Percentiles rank a stretch among this genome's conserved stretches.
Conservation (phyloP, 2,888 invertebrate genomes). For the Agriotes lineatus region DNA sequence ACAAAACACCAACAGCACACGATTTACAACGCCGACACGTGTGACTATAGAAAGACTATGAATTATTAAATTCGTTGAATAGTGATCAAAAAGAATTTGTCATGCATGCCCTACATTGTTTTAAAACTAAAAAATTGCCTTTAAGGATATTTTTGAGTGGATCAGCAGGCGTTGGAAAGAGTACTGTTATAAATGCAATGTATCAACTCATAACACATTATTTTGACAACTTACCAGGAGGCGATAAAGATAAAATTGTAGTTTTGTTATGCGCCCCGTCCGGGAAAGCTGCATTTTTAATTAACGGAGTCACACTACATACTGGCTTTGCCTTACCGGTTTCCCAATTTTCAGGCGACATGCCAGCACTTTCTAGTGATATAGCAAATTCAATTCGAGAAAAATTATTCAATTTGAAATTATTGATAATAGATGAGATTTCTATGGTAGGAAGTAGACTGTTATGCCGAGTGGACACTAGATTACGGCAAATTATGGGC, state of each 20-base stretch:
- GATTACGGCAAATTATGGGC: constrained; percentile 13
- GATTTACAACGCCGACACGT: no score
- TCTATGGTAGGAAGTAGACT: neutral
- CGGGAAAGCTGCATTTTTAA: constrained; percentile 1
- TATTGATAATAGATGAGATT: constrained; percentile 23
- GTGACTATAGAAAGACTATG: neutral
- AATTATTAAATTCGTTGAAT: neutral
- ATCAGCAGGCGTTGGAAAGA: constrained; percentile 2
- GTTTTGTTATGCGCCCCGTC: neutral
- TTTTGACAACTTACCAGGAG: neutral
- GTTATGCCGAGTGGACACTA: neutral
- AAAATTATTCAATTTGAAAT: constrained; percentile 11
- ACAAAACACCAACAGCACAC: no score
- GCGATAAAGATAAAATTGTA: neutral
- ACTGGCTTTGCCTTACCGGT: constrained; percentile 10
- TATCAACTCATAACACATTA: neutral
- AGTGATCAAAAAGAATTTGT: constrained; percentile 24
- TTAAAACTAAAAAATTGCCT: constrained; percentile 1
- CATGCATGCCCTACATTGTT: constrained; percentile 19
- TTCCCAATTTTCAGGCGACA: neutral
- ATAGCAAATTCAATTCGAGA: neutral
- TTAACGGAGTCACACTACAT: constrained; percentile 12
- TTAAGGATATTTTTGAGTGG: neutral
- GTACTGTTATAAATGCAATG: neutral
- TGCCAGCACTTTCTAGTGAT: neutral